phyloP scores from a whole-genome alignment of 2,888 invertebrate species.

The Stenodera caucasica region DNA sequence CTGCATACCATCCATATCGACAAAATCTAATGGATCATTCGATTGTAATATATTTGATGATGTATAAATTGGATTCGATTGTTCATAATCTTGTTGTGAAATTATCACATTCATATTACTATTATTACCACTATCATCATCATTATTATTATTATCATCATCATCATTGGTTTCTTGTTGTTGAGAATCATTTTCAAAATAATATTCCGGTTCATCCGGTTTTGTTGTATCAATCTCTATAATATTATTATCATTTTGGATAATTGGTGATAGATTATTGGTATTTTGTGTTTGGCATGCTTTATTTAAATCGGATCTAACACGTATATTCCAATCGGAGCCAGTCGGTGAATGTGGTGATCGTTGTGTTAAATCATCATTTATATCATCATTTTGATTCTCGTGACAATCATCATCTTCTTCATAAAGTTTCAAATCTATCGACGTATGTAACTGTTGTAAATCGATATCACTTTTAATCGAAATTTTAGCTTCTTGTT shows the following conservation, averaged over 20 bases:
- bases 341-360: conserved; percentile 17
- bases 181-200: conserved; percentile 29
- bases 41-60: conserved; percentile 45
- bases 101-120: conserved; percentile 16
- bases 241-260: conserved; percentile 26
- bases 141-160: conserved; percentile 20
- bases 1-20: conserved; percentile 59
- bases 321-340: conserved; percentile 37
- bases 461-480: conserved; percentile 17
- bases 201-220: conserved; percentile 26
- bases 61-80: conserved; percentile 43
- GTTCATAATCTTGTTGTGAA: conserved; percentile 34
- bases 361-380: neutral
- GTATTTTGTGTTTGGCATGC: conserved; percentile 50
- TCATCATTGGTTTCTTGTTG: conserved; percentile 31
- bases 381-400: conserved; percentile 18
- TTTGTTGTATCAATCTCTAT: conserved; percentile 22
- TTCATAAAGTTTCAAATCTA: conserved; percentile 19
- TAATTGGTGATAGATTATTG: conserved; percentile 24
- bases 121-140: conserved; percentile 18
- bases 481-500: conserved; percentile 7
- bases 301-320: conserved; percentile 52
- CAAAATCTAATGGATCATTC: conserved; percentile 52
- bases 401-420: conserved; percentile 25
- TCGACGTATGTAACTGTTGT: conserved; percentile 11